Base-by-base conservation (phyloP, 2,888 invertebrate species). In the Stictocephala bisonia region DNA sequence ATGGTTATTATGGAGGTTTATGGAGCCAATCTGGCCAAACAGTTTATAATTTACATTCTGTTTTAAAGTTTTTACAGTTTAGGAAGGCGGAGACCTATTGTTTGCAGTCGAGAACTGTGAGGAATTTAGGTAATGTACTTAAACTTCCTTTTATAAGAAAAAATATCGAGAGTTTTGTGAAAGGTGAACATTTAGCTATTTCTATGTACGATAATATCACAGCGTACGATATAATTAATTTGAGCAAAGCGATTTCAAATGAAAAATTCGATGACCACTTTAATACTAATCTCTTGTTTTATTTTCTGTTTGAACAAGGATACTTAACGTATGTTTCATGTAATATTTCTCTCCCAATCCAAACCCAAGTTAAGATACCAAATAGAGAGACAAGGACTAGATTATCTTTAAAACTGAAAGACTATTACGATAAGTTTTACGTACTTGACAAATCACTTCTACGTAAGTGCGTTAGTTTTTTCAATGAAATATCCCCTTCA, bases 251-350 rank as follows among this genome's bases (percentile, higher is more conserved):
- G 15, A 15, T 56, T 7, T 20, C 24, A 2, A 56, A 56, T 29
- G 56, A 26, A 7, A 56, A 56, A 11, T 56, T 31, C 15, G 56
- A 56, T 29, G 56, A 56, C 6, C 56, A 7, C 15, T 2, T 56
- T 7, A 27, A 27, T 3, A 31, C 27, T 18, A 56, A 29, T 56
- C 27, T 56, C n/a, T 20, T 56, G 1, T 56, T 56, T 29, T 3
- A 29, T 56, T 56, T 56, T 15, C 29, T 56, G 15, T 56, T 56
- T 18, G 56, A 56, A 29, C 56, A 56, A 56, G 56, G 56, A n/a
- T 56, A 56, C 18, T 31, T 56, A 9, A 56, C 56, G 2, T 29
- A n/a, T 56, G 13, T 15, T 2, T 18, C 7, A 29, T 2, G 3
- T 2, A 44, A 13, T n/a, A 1, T 1, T 15, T 13, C 2, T 29